A percentile compares a stretch with the other conserved stretches of the same genome.
These are phyloP conservation scores for Zaprionus lachaisei DNA, from an alignment of 1,140 invertebrate species.

Conservation along the genomic window DNA sequence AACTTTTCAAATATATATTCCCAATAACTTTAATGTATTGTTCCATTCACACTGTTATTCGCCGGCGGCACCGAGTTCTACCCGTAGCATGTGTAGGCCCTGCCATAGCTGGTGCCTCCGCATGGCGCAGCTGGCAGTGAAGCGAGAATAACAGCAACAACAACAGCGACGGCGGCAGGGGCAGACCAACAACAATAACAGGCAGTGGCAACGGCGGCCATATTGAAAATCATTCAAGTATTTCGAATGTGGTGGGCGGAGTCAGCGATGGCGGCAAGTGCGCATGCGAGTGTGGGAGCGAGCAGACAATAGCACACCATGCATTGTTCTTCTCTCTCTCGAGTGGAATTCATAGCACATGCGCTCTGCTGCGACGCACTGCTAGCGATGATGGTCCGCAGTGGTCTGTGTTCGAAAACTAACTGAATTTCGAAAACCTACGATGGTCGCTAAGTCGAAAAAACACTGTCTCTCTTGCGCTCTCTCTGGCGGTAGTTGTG, in stretches of 20 bases:
- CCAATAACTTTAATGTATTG: not conserved
- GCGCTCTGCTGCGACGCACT: constrained; percentile 31
- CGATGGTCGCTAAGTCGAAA: constrained; percentile 34
- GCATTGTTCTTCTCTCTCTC: constrained; percentile 16
- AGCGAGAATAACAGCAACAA: constrained; percentile 24
- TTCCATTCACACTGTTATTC: not conserved
- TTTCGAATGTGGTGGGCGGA: constrained; percentile 82
- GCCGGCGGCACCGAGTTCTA: constrained; percentile 31
- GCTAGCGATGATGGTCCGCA: constrained; percentile 45
- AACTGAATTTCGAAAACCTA: constrained; percentile 64
- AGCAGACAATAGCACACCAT: constrained; percentile 48
- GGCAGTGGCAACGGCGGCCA: constrained; percentile 66
- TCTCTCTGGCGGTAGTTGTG: constrained; percentile 13
- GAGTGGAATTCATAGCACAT: constrained; percentile 43
- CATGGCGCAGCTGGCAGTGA: constrained; percentile 45
- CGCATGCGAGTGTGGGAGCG: constrained; percentile 64
- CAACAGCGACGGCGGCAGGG: constrained; percentile 29
- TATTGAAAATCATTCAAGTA: constrained; percentile 84
- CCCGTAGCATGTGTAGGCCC: constrained; percentile 31
- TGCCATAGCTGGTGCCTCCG: constrained; percentile 25
- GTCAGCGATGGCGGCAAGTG: constrained; percentile 54
- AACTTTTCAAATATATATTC: not conserved
- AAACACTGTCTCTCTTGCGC: not conserved
- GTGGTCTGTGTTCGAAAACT: constrained; percentile 61
- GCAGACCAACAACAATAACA: constrained; percentile 41